Percentiles rank a stretch among this genome's conserved stretches.
phyloP scores from a whole-genome alignment of 2,113 vertebrate species.

The Paramormyrops kingsleyae region DNA sequence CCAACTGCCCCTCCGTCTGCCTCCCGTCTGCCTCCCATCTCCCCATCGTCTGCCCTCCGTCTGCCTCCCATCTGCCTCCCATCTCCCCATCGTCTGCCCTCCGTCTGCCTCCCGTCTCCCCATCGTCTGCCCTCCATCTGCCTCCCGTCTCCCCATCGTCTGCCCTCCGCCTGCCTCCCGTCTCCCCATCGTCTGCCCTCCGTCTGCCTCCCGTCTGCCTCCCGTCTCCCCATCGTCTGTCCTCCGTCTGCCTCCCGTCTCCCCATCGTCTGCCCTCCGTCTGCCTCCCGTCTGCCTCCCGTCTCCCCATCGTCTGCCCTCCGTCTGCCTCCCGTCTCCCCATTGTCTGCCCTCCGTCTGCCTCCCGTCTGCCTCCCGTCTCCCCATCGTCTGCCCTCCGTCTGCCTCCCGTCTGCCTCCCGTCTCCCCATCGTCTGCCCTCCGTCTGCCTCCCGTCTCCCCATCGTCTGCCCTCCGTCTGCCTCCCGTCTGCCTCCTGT shows the following conservation, averaged over 20 bases:
- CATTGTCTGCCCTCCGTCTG: neutral
- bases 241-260: too few relatives aligned
- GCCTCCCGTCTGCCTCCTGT: too few relatives aligned
- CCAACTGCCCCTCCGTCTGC: neutral
- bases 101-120: neutral
- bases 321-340: too few relatives aligned
- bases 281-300: too few relatives aligned
- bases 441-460: too few relatives aligned
- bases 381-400: neutral
- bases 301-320: neutral
- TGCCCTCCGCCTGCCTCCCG: neutral
- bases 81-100: too few relatives aligned
- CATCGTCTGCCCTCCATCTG: neutral
- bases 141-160: neutral
- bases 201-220: neutral
- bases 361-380: neutral
- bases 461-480: neutral
- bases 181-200: neutral
- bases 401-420: neutral
- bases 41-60: neutral
- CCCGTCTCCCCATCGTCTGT: neutral
- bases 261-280: neutral
- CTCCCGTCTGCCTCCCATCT: neutral
- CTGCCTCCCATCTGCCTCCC: too few relatives aligned
- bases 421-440: neutral